Evolutionary conservation across 2,113 vertebrate genomes (phyloP), one percentile per base, ranked within the genome.

Genomic region (Marmota flaviventris): DNA sequence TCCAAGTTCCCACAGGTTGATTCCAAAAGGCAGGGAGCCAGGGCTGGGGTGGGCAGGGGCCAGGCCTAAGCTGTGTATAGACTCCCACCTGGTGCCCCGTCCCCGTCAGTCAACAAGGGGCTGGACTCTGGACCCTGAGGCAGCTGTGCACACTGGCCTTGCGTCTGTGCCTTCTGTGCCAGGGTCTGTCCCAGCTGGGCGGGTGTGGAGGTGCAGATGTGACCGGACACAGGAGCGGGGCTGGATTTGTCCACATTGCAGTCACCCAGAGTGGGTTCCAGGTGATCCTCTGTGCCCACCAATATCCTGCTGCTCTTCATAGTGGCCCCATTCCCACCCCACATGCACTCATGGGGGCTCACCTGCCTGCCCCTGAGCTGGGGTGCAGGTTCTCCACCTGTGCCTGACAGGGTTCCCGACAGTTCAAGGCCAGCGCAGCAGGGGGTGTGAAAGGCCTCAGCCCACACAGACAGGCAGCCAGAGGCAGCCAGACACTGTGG

Each of bases 211-310:
- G 25, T 37, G 5, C 13, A 1, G 32, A 24, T 63, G 10, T 3
- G 8, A 27, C 32, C 4, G 25, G 11, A 70, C 3, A 11, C 75
- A 37, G 4, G 9, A 6, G 69, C 34, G 12, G 13, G 13, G 20
- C 24, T 25, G 27, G 63, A 18, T 3, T 5, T 0, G 0, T 10
- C 1, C 27, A 5, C 4, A 34, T 29, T 16, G 11, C 42, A 16
- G 32, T 1, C 2, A 8, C 8, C 61, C 61, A 63, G 61, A 20
- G 39, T 37, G 34, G 16, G 0, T 20, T 58, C 81, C 7, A 2
- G 42, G 51, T 10, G 22, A 9, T 45, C 56, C 37, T 56, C 22
- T 24, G 16, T 69, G 29, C 10, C 58, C 84, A 48, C n/a, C 4
- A 3, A 34, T 24, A 10, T 0, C 76, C 3, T 1, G 11, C n/a